Evolutionary conservation across 1,140 invertebrate genomes (phyloP).

Genomic region (Halesus radiatus): DNA sequence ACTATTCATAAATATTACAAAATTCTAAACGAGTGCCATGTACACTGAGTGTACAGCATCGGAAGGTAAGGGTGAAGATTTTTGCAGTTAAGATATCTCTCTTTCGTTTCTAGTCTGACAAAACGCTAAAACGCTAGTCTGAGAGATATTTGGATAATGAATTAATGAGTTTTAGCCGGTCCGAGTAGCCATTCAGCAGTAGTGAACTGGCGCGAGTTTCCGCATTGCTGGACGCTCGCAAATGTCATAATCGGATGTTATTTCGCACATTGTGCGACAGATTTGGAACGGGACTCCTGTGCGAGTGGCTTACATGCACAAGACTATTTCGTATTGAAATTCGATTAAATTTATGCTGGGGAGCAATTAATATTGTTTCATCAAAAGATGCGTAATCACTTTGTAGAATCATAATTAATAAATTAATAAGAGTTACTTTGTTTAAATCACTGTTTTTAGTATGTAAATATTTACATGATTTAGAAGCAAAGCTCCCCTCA

Average conservation of each 20-base stretch:
- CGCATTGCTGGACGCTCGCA: neutral
- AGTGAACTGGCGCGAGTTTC: neutral
- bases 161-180: neutral
- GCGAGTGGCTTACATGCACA: neutral
- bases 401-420: too few relatives aligned
- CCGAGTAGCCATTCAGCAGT: neutral
- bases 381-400: too few relatives aligned
- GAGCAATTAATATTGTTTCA: too few relatives aligned
- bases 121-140: neutral
- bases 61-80: too few relatives aligned
- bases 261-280: neutral
- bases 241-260: conserved; percentile 3
- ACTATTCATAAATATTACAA: too few relatives aligned
- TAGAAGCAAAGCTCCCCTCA: too few relatives aligned
- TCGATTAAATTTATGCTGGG: neutral
- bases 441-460: too few relatives aligned
- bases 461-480: too few relatives aligned
- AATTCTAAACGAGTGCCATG: too few relatives aligned
- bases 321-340: neutral
- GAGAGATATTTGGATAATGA: neutral
- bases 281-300: neutral
- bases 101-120: neutral
- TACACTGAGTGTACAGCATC: too few relatives aligned
- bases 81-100: too few relatives aligned
- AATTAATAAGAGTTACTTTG: too few relatives aligned